Conservation (phyloP, 2,888 invertebrate genomes). For the Drosophila neotestacea region DNA sequence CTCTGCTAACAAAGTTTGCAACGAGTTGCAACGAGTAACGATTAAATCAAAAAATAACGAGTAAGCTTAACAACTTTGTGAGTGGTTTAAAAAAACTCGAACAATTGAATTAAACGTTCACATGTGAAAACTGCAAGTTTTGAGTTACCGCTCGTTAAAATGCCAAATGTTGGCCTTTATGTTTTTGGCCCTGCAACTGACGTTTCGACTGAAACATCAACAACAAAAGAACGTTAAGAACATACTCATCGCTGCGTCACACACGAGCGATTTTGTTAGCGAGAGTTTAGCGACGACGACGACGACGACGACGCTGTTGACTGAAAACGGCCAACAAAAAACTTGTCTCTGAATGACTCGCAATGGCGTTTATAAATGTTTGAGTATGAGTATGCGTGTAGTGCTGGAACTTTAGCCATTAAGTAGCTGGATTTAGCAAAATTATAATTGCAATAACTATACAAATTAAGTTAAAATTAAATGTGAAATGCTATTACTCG, state of each 20-base stretch:
- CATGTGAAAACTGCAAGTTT: conserved; percentile 7
- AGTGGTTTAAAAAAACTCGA: not conserved
- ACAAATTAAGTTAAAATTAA: too few relatives aligned
- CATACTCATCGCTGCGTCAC: conserved; percentile 55
- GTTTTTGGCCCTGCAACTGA: conserved; percentile 9
- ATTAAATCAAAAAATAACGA: conserved; percentile 16
- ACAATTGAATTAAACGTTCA: conserved; percentile 34
- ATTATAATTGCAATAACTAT: too few relatives aligned
- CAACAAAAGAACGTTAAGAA: conserved; percentile 38
- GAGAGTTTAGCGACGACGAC: conserved; percentile 22
- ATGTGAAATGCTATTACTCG: too few relatives aligned
- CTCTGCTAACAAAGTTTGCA: not conserved
- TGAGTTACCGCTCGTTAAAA: conserved; percentile 44
- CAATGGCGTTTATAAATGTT: conserved; percentile 24
- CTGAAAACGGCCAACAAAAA: conserved; percentile 15
- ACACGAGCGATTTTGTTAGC: conserved; percentile 57
- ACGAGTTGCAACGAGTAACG: conserved; percentile 1
- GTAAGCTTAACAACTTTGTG: conserved; percentile 6
- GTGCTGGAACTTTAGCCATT: too few relatives aligned
- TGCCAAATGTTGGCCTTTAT: conserved; percentile 70
- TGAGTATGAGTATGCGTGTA: not conserved
- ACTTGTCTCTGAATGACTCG: conserved; percentile 47
- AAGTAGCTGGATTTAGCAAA: too few relatives aligned
- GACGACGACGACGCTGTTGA: conserved; percentile 8
- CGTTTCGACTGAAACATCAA: conserved; percentile 25